Evolutionary conservation across 2,113 vertebrate species (phyloP).

Genomic region (Podarcis raffonei): DNA sequence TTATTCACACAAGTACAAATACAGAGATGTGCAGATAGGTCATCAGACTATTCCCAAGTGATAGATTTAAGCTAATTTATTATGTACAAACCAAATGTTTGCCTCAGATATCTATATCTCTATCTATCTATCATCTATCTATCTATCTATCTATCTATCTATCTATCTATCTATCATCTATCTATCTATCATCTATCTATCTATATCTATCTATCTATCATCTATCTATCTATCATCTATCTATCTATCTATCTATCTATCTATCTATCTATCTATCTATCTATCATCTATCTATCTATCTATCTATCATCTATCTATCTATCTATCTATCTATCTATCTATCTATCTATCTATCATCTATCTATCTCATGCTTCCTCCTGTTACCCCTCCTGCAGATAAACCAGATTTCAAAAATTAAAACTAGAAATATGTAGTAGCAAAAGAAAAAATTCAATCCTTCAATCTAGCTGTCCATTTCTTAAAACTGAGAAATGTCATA

Average conservation of each 20-base stretch:
- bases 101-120: background rate
- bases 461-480: slow-evolving; percentile 16
- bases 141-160: too few species aligned
- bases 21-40: background rate
- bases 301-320: too few species aligned
- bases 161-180: background rate
- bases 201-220: too few species aligned
- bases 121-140: too few species aligned
- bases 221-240: too few species aligned
- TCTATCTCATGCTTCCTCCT: background rate
- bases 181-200: background rate
- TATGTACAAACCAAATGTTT: background rate
- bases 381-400: background rate
- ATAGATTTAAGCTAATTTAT: background rate
- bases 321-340: too few species aligned
- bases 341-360: too few species aligned
- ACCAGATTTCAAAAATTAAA: background rate
- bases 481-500: background rate
- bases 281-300: too few species aligned
- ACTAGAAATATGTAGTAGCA: background rate
- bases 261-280: too few species aligned
- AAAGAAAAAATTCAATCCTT: background rate
- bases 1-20: background rate
- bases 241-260: too few species aligned
- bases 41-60: background rate